Evolutionary conservation across 2,888 invertebrate species (phyloP), one percentile per base, ranked within the genome.

Genomic region (Macrosoma leucophasiata): DNA sequence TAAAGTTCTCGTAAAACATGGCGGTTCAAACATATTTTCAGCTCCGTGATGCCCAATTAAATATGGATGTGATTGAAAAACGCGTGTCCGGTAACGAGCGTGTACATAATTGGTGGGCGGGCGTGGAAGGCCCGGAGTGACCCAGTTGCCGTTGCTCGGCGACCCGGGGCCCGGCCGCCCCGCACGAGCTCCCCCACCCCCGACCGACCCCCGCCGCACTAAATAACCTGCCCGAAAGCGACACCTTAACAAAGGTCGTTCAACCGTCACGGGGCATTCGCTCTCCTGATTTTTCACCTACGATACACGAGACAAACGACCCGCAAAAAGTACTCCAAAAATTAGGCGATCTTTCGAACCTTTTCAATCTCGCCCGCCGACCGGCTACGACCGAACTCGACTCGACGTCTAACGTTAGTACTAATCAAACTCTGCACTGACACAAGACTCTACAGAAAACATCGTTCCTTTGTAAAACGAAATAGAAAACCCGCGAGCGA

Each of bases 11-110:
- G 63, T 74, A 68, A 74, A 78, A 74, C 71, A 72, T 68, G 69
- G 68, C 62, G 66, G 69, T 71, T 66, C 68, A 70, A 74, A 81
- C 67, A 79, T 67, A 79, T 78, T 82, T 81, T 71, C 74, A 74
- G 79, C 70, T 68, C 73, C 68, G 72, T 72, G 79, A 78, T 77
- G 79, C 78, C 81, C 84, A 84, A 84, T 84, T 84, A 84, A 84
- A 82, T 84, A 84, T 82, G 84, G 79, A 84, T 84, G 81, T 81
- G 84, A 84, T 84, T 81, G 84, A 84, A 84, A 84, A 84, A 84
- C 84, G 84, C 82, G 82, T 82, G 84, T 82, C 84, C 82, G 77
- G 81, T 82, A 84, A 82, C 84, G 81, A 82, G 81, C 81, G 79
- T 79, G 84, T 87, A 79, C 73, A 75, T 84, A 82, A 84, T 84